Conservation (phyloP, 1,140 invertebrate species). For the Hermatobates lingyangjiaoensis region DNA sequence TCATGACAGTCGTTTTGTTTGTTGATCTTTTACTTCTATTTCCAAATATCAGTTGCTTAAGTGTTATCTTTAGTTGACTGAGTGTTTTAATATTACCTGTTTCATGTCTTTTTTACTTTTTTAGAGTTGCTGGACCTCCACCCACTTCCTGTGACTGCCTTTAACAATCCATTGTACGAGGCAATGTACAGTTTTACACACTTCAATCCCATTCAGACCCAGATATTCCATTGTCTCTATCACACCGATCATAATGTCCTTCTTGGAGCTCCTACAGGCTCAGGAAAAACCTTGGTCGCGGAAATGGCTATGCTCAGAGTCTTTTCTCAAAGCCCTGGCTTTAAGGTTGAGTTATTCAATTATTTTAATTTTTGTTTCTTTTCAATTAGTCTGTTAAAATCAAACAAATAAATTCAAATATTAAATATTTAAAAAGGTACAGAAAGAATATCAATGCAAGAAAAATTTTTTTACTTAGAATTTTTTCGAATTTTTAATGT, state of each 20-base stretch:
- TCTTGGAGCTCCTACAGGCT: conserved; percentile 93
- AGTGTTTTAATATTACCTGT: too few relatives aligned
- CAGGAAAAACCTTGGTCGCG: conserved; percentile 95
- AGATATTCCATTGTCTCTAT: conserved; percentile 92
- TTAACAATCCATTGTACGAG: conserved; percentile 61
- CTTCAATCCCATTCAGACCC: conserved; percentile 98
- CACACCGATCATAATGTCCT: conserved; percentile 88
- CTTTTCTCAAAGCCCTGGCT: conserved; percentile 61
- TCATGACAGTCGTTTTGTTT: too few relatives aligned
- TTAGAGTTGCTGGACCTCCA: conserved; percentile 74
- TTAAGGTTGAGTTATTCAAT: too few relatives aligned
- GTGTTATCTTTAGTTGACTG: too few relatives aligned
- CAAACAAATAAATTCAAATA: too few relatives aligned
- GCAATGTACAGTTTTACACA: conserved; percentile 78
- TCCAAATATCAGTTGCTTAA: too few relatives aligned
- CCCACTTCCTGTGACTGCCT: conserved; percentile 66
- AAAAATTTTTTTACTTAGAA: too few relatives aligned
- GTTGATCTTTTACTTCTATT: too few relatives aligned
- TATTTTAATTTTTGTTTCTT: too few relatives aligned
- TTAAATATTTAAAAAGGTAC: too few relatives aligned
- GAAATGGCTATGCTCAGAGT: conserved; percentile 94
- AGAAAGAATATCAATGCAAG: too few relatives aligned
- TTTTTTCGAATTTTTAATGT: conserved; percentile 4
- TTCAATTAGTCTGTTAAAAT: too few relatives aligned
- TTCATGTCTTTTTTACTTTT: conserved; percentile 16